Percentiles rank a stretch among this genome's conserved stretches.
These are phyloP conservation scores for Luscinia megarhynchos DNA, from an alignment of 2,797 vertebrate genomes.

Conservation along the genomic window DNA sequence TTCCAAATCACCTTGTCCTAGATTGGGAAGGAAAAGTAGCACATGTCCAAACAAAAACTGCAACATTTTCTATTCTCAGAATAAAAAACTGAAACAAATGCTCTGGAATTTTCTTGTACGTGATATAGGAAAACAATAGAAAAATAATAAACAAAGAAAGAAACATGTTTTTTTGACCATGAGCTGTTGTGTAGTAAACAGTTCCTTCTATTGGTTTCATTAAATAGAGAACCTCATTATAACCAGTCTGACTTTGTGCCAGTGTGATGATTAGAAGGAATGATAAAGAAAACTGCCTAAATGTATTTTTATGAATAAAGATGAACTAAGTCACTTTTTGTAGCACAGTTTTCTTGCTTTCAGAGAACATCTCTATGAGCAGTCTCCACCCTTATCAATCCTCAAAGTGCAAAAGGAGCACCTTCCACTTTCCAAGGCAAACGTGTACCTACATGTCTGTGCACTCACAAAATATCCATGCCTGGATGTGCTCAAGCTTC, in stretches of 20 bases:
- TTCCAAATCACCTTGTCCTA: slow-evolving; percentile 10
- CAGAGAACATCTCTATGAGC: not conserved
- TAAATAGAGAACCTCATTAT: not conserved
- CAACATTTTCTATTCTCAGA: not conserved
- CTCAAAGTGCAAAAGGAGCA: not conserved
- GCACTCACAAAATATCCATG: not conserved
- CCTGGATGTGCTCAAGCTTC: not conserved
- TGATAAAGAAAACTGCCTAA: not conserved
- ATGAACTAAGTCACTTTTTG: not conserved
- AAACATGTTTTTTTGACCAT: not conserved
- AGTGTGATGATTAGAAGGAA: not conserved
- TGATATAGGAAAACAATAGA: not conserved
- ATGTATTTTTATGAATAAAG: not conserved
- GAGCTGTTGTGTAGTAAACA: not conserved
- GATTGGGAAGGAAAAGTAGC: not conserved
- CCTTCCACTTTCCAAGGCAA: not conserved
- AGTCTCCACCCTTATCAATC: not conserved
- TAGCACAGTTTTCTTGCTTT: not conserved
- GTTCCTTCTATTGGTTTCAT: not conserved
- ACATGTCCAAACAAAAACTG: not conserved
- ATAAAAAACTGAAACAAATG: not conserved
- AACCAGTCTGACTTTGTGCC: not conserved
- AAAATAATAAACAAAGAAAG: not conserved
- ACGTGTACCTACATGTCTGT: fast-evolving
- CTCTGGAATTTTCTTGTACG: not conserved